phyloP scores from a whole-genome alignment of 2,113 vertebrate genomes.

The Phaethon lepturus region DNA sequence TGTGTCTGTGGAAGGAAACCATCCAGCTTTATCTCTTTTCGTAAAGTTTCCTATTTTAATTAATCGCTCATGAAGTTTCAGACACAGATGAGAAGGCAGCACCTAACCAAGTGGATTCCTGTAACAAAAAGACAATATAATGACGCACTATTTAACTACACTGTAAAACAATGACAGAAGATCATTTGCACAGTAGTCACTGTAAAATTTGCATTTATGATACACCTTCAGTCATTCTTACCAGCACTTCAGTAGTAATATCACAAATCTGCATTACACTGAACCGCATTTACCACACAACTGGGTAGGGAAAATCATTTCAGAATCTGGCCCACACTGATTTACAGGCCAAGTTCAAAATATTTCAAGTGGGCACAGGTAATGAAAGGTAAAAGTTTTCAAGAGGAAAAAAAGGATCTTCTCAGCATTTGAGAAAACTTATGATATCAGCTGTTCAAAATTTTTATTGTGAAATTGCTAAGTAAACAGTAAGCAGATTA shows the following conservation, averaged over 20 bases:
- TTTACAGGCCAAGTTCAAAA: not conserved
- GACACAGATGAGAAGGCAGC: not conserved
- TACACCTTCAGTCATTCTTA: not conserved
- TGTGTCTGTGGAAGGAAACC: not conserved
- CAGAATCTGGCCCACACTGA: not conserved
- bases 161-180: not conserved
- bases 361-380: not conserved
- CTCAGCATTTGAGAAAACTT: not conserved
- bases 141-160: rapidly evolving
- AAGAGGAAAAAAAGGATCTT: not conserved
- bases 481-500: not conserved
- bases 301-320: not conserved
- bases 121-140: not conserved
- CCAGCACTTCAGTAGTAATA: not conserved
- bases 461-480: not conserved
- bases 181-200: not conserved
- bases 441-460: rapidly evolving
- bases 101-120: not conserved
- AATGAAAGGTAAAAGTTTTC: not conserved
- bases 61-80: not conserved
- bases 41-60: not conserved
- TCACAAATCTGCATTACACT: not conserved
- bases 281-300: not conserved
- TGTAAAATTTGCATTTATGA: not conserved
- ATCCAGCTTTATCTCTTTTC: not conserved